These are phyloP conservation scores for Arctopsyche grandis DNA, from an alignment of 1,140 invertebrate species.

Conservation along the genomic window DNA sequence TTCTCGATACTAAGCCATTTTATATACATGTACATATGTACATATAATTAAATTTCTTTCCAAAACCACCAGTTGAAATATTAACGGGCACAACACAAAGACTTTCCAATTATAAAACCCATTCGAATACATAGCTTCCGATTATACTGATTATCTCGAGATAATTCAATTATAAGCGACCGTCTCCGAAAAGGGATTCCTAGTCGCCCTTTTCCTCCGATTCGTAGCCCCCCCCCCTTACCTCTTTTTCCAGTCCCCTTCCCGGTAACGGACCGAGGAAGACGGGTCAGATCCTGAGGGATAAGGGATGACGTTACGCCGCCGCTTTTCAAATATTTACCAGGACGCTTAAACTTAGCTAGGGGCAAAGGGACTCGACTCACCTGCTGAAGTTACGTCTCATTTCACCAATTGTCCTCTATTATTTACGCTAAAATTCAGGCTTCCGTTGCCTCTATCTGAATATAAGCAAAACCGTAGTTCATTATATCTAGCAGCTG, in stretches of 20 bases:
- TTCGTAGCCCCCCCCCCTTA: too few relatives aligned
- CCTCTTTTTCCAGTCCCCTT: background rate
- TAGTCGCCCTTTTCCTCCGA: too few relatives aligned
- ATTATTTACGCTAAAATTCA: slow-evolving; percentile 16
- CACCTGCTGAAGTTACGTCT: slow-evolving; percentile 19
- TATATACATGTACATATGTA: too few relatives aligned
- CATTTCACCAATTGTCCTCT: slow-evolving; percentile 22
- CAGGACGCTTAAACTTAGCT: slow-evolving; percentile 35
- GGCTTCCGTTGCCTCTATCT: background rate
- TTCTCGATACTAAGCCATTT: too few relatives aligned
- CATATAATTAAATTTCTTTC: too few relatives aligned
- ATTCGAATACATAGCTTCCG: background rate
- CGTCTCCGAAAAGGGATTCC: background rate
- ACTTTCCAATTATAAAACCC: too few relatives aligned
- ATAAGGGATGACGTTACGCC: slow-evolving; percentile 22
- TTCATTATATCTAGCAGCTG: too few relatives aligned
- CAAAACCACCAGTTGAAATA: too few relatives aligned
- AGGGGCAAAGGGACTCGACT: background rate
- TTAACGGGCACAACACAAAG: too few relatives aligned
- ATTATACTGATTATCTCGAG: background rate
- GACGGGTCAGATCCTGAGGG: background rate
- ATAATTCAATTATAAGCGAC: slow-evolving; percentile 32
- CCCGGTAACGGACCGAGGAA: background rate
- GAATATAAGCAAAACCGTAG: background rate
- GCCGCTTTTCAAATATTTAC: slow-evolving; percentile 46